Percentiles rank a stretch among this genome's conserved stretches.
Evolutionary conservation across 2,113 vertebrate species (phyloP).

Genomic region (Phyllopteryx taeniolatus): DNA sequence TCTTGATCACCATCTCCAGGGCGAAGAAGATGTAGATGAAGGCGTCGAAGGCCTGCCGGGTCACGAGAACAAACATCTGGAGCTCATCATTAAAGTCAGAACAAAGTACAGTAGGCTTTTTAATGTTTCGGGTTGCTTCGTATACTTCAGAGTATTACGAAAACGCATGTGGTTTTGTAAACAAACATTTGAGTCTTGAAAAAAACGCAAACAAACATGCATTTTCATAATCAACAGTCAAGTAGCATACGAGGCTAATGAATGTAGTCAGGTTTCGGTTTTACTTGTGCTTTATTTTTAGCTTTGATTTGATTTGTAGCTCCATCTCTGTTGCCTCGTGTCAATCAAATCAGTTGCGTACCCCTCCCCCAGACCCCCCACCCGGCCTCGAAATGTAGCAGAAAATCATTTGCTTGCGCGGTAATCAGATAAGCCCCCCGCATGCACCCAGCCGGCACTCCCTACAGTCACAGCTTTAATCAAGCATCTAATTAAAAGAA

Average conservation of each 20-base stretch:
- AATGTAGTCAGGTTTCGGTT: too few relatives aligned
- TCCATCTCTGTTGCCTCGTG: background rate
- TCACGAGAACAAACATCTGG: background rate
- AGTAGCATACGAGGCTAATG: too few relatives aligned
- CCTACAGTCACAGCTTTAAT: conserved; percentile 38
- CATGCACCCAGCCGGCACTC: conserved; percentile 2
- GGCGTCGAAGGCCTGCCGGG: conserved; percentile 69
- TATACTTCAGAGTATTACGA: too few relatives aligned
- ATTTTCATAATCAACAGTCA: too few relatives aligned
- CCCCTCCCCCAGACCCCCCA: too few relatives aligned
- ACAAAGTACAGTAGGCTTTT: background rate
- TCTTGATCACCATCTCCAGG: conserved; percentile 97
- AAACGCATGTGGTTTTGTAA: too few relatives aligned
- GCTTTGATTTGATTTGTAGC: background rate
- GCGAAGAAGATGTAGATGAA: conserved; percentile 87
- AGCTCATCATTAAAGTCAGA: conserved; percentile 4
- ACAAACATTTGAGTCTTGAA: too few relatives aligned
- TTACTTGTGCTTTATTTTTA: too few relatives aligned
- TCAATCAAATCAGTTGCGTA: background rate
- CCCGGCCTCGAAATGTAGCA: conserved; percentile 30
- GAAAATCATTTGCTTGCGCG: conserved; percentile 49
- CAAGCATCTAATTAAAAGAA: conserved; percentile 57
- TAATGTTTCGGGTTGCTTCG: too few relatives aligned
- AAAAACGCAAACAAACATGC: too few relatives aligned
- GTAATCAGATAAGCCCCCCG: conserved; percentile 49